Conservation (phyloP, 2,888 invertebrate species). For the Tetranychus truncatus region DNA sequence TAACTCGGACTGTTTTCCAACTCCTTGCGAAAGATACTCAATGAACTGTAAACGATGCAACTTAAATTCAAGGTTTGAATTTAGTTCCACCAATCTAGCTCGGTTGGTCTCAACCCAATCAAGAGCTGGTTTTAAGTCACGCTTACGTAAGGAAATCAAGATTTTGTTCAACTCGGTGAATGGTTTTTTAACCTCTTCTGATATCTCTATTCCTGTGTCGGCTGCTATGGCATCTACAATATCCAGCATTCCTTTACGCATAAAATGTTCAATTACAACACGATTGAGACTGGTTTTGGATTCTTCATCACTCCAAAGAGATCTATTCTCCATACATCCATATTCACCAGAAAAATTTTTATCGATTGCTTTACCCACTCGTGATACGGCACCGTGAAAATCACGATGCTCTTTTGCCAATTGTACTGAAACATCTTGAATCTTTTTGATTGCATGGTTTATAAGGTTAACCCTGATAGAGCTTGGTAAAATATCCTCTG, state of each 20-base stretch:
- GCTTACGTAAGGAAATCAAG: conserved; percentile 59
- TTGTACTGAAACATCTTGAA: conserved; percentile 61
- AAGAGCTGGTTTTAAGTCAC: conserved; percentile 63
- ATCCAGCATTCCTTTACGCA: conserved; percentile 78
- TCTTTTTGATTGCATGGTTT: conserved; percentile 52
- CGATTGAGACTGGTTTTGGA: conserved; percentile 53
- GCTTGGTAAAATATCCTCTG: not conserved
- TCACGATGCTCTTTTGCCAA: conserved; percentile 66
- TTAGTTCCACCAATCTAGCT: conserved; percentile 47
- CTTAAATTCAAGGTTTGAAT: conserved; percentile 48
- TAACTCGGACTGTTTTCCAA: conserved; percentile 56
- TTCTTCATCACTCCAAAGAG: conserved; percentile 39
- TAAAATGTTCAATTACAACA: conserved; percentile 85
- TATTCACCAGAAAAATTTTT: conserved; percentile 34
- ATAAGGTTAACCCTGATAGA: not conserved
- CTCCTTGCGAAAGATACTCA: conserved; percentile 47
- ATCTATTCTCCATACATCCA: conserved; percentile 19
- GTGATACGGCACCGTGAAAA: conserved; percentile 61
- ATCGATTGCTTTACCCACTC: conserved; percentile 91
- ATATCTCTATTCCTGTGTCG: conserved; percentile 50
- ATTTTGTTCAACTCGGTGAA: conserved; percentile 71
- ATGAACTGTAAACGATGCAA: conserved; percentile 62
- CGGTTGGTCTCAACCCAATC: conserved; percentile 65
- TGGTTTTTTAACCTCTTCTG: conserved; percentile 49
- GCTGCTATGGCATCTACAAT: conserved; percentile 62